Percentiles rank a stretch among this genome's conserved stretches.
phyloP scores from a whole-genome alignment of 2,113 vertebrate genomes.

The Spilogale gracilis region DNA sequence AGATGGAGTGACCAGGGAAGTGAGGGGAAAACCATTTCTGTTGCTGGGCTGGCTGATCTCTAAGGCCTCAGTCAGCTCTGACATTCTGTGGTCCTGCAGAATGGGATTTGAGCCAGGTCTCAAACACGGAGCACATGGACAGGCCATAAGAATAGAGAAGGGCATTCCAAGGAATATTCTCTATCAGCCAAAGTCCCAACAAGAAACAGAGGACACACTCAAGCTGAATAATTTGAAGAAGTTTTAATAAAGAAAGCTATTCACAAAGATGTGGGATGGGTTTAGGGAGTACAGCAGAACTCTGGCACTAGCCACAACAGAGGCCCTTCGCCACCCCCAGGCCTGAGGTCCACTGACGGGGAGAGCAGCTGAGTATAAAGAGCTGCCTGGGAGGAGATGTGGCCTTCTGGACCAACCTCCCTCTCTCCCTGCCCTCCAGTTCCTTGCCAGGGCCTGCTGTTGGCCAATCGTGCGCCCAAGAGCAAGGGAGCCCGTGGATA shows the following conservation, averaged over 20 bases:
- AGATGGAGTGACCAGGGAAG: neutral
- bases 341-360: neutral
- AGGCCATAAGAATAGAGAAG: constrained; percentile 4
- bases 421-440: neutral
- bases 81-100: neutral
- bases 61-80: neutral
- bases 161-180: constrained; percentile 44
- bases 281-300: neutral
- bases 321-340: neutral
- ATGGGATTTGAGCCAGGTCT: constrained; percentile 28
- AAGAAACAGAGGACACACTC: constrained; percentile 54
- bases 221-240: neutral
- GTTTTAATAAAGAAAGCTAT: constrained; percentile 50
- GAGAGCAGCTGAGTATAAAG: neutral
- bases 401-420: neutral
- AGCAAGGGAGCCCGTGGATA: neutral
- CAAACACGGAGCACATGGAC: neutral
- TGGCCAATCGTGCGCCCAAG: neutral
- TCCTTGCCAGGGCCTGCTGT: neutral
- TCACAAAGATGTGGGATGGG: neutral
- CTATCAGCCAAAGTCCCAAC: neutral
- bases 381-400: neutral
- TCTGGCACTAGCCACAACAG: neutral
- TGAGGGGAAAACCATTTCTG: neutral
- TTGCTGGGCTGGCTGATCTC: neutral